Conservation (phyloP, 2,888 invertebrate genomes). For the Hoplodrina ambigua region DNA sequence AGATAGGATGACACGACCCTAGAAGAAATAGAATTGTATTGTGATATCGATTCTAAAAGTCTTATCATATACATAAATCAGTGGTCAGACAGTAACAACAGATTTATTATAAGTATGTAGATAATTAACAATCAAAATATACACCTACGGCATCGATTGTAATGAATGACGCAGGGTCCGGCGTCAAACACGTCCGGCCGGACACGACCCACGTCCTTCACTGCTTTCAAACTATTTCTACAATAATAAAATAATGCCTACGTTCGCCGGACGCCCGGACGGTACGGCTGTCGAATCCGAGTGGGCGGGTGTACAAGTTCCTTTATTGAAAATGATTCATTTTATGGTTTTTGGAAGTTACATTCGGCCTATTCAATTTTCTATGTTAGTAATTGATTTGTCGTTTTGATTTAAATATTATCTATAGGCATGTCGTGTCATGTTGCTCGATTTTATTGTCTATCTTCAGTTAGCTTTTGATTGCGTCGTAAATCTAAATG, state of each 20-base stretch:
- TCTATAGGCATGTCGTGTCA: conserved; percentile 61
- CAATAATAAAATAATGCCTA: conserved; percentile 73
- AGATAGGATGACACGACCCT: neutral
- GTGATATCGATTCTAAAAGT: conserved; percentile 44
- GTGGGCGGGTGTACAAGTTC: conserved; percentile 69
- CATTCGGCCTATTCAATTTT: conserved; percentile 66
- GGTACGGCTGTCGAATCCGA: conserved; percentile 63
- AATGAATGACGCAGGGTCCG: conserved; percentile 77
- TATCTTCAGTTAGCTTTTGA: conserved; percentile 62
- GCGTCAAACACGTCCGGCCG: conserved; percentile 82
- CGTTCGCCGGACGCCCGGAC: conserved; percentile 59
- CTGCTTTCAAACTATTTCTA: conserved; percentile 71
- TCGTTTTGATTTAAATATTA: conserved; percentile 69
- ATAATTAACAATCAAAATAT: conserved; percentile 75
- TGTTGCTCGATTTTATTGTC: conserved; percentile 62
- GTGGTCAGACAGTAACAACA: conserved; percentile 39
- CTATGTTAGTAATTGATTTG: conserved; percentile 71
- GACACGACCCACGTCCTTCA: conserved; percentile 82
- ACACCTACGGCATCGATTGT: conserved; percentile 71
- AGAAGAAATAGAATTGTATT: conserved; percentile 10
- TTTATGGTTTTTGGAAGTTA: conserved; percentile 72
- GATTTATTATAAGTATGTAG: conserved; percentile 55
- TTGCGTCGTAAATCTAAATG: conserved; percentile 61
- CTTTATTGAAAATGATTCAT: conserved; percentile 73
- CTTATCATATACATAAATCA: conserved; percentile 45